phyloP scores from a whole-genome alignment of 2,888 invertebrate genomes.

The Drosophila testacea region DNA sequence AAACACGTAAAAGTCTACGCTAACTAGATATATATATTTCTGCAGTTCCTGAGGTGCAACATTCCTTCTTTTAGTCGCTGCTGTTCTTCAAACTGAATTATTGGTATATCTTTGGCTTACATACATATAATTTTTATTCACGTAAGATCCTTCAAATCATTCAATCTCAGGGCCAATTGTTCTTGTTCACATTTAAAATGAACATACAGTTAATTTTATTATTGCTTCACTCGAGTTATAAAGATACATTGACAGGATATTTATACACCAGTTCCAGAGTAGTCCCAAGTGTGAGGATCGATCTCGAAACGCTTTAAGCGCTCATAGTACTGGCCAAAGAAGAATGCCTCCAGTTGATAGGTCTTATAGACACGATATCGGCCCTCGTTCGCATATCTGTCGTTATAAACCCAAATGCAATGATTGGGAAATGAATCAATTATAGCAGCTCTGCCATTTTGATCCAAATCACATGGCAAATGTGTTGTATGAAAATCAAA shows the following conservation, averaged over 20 bases:
- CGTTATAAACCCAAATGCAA: conserved; percentile 46
- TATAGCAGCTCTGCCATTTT: background rate
- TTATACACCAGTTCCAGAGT: background rate
- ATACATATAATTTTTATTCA: background rate
- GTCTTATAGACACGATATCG: conserved; percentile 50
- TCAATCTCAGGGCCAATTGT: background rate
- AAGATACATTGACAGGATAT: background rate
- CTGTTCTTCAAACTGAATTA: no score
- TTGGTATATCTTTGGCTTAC: no score
- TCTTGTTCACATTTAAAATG: background rate
- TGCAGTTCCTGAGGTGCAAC: no score
- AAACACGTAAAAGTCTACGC: background rate
- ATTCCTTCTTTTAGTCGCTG: no score
- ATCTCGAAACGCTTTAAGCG: conserved; percentile 85
- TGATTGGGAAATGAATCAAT: conserved; percentile 33
- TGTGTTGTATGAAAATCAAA: conserved; percentile 39
- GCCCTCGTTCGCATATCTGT: conserved; percentile 24
- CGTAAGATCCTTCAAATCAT: no score
- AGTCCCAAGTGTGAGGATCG: conserved; percentile 83
- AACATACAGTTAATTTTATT: conserved; percentile 24
- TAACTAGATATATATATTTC: no score
- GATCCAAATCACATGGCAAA: conserved; percentile 50
- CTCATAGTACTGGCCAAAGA: conserved; percentile 54
- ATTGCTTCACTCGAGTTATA: background rate
- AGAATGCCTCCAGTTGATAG: conserved; percentile 56